Percentiles rank a stretch among this genome's conserved stretches.
Evolutionary conservation across 2,888 invertebrate species (phyloP).

Genomic region (Drosophila ezoana): DNA sequence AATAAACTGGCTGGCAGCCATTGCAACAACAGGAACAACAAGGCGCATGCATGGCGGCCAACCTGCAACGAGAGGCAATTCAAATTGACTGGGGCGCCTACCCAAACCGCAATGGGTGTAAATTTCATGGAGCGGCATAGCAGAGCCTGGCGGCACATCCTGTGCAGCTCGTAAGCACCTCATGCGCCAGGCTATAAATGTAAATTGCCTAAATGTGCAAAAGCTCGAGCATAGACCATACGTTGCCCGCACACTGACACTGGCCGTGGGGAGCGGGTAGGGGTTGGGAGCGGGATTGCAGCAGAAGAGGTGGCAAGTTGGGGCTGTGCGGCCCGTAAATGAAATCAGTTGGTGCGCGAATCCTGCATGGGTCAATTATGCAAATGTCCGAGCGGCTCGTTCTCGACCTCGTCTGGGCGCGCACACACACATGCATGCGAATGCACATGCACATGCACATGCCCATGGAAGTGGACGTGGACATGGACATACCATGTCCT

Average conservation of each 20-base stretch:
- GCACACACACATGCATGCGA: neutral
- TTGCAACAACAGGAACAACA: conserved; percentile 52
- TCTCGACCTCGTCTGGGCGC: conserved; percentile 14
- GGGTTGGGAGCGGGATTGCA: neutral
- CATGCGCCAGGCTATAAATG: conserved; percentile 81
- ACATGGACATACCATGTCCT: conserved; percentile 19
- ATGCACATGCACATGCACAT: conserved; percentile 22
- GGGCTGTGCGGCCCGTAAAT: conserved; percentile 65
- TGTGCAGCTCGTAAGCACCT: conserved; percentile 81
- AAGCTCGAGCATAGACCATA: conserved; percentile 80
- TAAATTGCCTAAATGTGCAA: conserved; percentile 81
- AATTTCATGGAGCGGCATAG: conserved; percentile 58
- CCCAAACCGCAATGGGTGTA: conserved; percentile 78
- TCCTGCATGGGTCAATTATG: conserved; percentile 84
- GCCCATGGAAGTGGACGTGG: conserved; percentile 27
- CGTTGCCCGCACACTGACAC: conserved; percentile 68
- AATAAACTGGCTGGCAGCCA: conserved; percentile 73
- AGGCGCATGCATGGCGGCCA: conserved; percentile 31
- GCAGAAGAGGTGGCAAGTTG: neutral
- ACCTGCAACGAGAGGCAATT: conserved; percentile 53
- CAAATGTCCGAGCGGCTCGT: conserved; percentile 72
- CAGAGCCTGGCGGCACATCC: conserved; percentile 75
- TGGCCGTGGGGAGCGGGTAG: neutral
- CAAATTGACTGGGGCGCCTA: conserved; percentile 59
- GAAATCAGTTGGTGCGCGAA: conserved; percentile 82